These are phyloP conservation scores for Thunnus thynnus DNA, from an alignment of 2,113 vertebrate genomes.

Conservation along the genomic window DNA sequence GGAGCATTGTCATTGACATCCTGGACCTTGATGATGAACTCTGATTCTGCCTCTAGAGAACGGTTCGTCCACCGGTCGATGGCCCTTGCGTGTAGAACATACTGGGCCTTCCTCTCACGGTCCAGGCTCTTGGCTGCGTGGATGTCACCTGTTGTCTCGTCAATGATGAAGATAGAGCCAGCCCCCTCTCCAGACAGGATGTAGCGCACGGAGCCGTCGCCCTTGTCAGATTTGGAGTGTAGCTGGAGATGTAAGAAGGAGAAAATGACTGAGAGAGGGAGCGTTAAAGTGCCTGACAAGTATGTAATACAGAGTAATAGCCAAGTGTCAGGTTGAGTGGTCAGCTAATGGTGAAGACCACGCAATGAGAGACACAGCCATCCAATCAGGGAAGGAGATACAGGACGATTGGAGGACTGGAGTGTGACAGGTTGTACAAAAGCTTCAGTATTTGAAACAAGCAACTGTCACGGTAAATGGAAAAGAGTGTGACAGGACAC, in stretches of 20 bases:
- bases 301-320: slow-evolving; percentile 46
- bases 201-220: slow-evolving; percentile 93
- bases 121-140: slow-evolving; percentile 93
- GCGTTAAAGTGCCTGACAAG: slow-evolving; percentile 20
- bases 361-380: slow-evolving; percentile 17
- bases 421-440: slow-evolving; percentile 39
- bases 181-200: slow-evolving; percentile 95
- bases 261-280: slow-evolving; percentile 35
- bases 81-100: slow-evolving; percentile 92
- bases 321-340: slow-evolving; percentile 45
- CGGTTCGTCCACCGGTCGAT: slow-evolving; percentile 91
- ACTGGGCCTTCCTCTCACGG: slow-evolving; percentile 93
- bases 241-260: slow-evolving; percentile 83
- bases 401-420: neutral
- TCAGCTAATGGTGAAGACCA: slow-evolving; percentile 53
- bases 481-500: slow-evolving; percentile 1
- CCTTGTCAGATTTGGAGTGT: slow-evolving; percentile 96
- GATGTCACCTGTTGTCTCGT: slow-evolving; percentile 94
- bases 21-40: slow-evolving; percentile 97
- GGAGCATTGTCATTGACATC: slow-evolving; percentile 96
- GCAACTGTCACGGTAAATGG: slow-evolving; percentile 15
- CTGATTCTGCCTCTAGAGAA: slow-evolving; percentile 92
- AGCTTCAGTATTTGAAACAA: slow-evolving; percentile 34
- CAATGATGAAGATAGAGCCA: slow-evolving; percentile 92
- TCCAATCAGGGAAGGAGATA: slow-evolving; percentile 26